phyloP scores from a whole-genome alignment of 2,888 invertebrate species.

The Octonoba sinensis region DNA sequence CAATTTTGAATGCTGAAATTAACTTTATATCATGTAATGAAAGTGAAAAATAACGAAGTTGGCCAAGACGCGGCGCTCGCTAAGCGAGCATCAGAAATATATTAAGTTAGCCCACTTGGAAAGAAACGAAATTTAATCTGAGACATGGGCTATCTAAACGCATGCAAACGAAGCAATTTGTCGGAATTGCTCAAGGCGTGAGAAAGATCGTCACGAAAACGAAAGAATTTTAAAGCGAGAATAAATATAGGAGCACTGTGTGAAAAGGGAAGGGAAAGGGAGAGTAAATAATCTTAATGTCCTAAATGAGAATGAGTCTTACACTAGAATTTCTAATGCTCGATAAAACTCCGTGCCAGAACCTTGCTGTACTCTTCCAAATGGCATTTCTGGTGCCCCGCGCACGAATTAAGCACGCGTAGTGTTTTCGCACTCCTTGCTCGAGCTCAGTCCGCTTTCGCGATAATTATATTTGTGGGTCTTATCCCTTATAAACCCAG shows the following conservation, averaged over 20 bases:
- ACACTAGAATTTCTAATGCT: slow-evolving; percentile 61
- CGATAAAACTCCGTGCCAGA: slow-evolving; percentile 43
- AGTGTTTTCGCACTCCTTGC: slow-evolving; percentile 45
- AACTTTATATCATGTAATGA: too few relatives aligned
- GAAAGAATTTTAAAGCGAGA: slow-evolving; percentile 50
- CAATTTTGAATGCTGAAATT: too few relatives aligned
- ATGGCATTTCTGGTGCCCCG: slow-evolving; percentile 37
- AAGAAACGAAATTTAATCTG: slow-evolving; percentile 24
- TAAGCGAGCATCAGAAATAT: slow-evolving; percentile 4
- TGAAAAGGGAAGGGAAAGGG: slow-evolving; percentile 6
- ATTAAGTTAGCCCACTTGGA: slow-evolving; percentile 20
- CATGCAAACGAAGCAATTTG: slow-evolving; percentile 22
- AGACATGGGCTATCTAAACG: slow-evolving; percentile 13
- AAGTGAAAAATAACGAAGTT: too few relatives aligned
- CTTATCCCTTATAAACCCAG: slow-evolving; percentile 61
- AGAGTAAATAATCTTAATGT: slow-evolving; percentile 60
- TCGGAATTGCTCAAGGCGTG: slow-evolving; percentile 13
- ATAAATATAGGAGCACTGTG: slow-evolving; percentile 34
- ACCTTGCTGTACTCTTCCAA: slow-evolving; percentile 23
- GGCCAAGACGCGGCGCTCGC: too few relatives aligned
- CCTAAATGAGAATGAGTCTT: slow-evolving; percentile 47
- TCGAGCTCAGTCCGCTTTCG: slow-evolving; percentile 20
- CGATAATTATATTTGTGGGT: slow-evolving; percentile 57
- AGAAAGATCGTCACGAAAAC: slow-evolving; percentile 14
- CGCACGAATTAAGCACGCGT: slow-evolving; percentile 12